phyloP scores from a whole-genome alignment of 2,113 vertebrate genomes.

The Ciconia stormi region DNA sequence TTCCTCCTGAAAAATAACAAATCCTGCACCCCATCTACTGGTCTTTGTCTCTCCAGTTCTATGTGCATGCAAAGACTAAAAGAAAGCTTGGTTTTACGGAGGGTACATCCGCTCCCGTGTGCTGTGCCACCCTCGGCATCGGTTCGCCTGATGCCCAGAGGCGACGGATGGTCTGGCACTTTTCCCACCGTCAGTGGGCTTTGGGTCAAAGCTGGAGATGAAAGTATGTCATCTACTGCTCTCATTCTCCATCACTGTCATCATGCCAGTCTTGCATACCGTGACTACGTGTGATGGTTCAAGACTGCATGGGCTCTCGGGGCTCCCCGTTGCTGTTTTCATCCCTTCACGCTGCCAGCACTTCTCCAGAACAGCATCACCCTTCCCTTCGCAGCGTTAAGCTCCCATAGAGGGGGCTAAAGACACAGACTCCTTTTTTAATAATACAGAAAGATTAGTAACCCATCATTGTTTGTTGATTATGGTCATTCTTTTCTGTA shows the following conservation, averaged over 20 bases:
- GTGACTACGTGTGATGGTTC: background rate
- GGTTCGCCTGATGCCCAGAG: background rate
- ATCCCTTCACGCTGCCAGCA: background rate
- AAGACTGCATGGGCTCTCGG: background rate
- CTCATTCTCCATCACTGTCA: background rate
- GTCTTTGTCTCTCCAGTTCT: background rate
- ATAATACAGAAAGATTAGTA: slow-evolving; percentile 60
- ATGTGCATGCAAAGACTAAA: fast-evolving
- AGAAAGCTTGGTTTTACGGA: background rate
- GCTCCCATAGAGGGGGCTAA: background rate
- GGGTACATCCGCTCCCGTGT: fast-evolving
- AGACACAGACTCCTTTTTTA: background rate
- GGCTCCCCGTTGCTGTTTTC: background rate
- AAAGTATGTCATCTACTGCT: background rate
- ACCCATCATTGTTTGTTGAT: slow-evolving; percentile 69
- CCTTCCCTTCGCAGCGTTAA: background rate
- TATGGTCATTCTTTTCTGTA: slow-evolving; percentile 73
- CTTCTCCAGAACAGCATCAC: background rate
- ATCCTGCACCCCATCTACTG: background rate
- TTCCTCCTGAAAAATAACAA: background rate
- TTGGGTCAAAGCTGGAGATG: background rate
- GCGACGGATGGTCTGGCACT: background rate
- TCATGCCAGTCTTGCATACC: background rate
- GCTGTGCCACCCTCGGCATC: background rate
- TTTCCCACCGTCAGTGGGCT: fast-evolving